Base-by-base conservation (phyloP, 2,888 invertebrate genomes). In the Torymus tubicola region DNA sequence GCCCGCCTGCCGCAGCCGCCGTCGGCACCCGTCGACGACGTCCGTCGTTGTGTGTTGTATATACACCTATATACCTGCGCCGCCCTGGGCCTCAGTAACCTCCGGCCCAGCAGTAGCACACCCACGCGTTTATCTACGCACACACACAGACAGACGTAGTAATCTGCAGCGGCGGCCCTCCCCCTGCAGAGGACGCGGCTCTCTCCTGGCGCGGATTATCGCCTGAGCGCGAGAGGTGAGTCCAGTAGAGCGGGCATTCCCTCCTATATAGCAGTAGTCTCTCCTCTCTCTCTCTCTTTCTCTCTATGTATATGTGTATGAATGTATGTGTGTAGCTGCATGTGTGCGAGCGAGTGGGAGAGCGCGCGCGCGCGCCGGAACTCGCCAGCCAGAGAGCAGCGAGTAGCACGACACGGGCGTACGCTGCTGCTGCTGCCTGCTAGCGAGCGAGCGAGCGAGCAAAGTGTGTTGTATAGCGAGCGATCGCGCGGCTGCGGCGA, bases 321-420 rank as follows among this genome's bases (percentile, higher is more conserved):
- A 2, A 12, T 8, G 70, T 42, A 50, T 60, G 69, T 16, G 24
- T n/a, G n/a, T 18, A 64, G 0, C 42, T 18, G 21, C 21, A 21
- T 21, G 21, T 68, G 13, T 14, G 14, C 16, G 72, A 0, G 75
- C 50, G 80, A 14, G 78, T 58, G 73, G 55, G 77, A 55, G 70
- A 64, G 71, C 58, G 69, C 69, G 52, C 77, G 52, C 77, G 55
- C 70, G 64, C 81, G 81, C 74, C 78, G 76, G 80, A 78, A 77
- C 81, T 73, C 61, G n/a, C 21, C 63, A 68, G 78, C 24, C 24
- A 70, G 58, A 16, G 71, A 61, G 72, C 18, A 77, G 52, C 31
- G 24, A 12, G 55, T 52, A 18, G 11, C 14, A 16, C 12, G 16
- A 18, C 21, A 18, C n/a, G n/a, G 18, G 21, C 60, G 16, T 60